phyloP scores from a whole-genome alignment of 1,140 invertebrate genomes.

The Anoplophora glabripennis region DNA sequence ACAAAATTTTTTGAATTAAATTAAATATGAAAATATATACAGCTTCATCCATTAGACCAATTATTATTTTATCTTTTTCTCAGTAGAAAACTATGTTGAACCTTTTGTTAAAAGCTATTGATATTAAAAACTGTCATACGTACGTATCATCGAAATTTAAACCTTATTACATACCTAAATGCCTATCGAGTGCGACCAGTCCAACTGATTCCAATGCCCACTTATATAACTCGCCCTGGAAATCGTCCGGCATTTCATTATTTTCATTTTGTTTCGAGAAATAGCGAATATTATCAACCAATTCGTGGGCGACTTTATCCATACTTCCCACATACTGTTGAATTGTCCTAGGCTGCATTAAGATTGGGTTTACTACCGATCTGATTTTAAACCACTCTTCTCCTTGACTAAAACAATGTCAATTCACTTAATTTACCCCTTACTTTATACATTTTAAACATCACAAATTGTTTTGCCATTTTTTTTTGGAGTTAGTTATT shows the following conservation, averaged over 20 bases:
- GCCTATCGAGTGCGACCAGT: slow-evolving; percentile 63
- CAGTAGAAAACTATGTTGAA: background rate
- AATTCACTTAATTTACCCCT: background rate
- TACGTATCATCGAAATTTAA: too few species aligned
- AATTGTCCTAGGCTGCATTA: slow-evolving; percentile 55
- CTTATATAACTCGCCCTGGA: slow-evolving; percentile 62
- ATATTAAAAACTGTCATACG: background rate
- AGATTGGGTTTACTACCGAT: slow-evolving; percentile 53
- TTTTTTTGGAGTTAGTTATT: too few species aligned
- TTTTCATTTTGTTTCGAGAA: slow-evolving; percentile 52
- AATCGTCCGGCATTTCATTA: slow-evolving; percentile 52
- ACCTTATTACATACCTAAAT: too few species aligned
- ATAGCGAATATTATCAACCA: slow-evolving; percentile 54
- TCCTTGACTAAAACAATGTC: slow-evolving; percentile 50
- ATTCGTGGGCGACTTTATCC: slow-evolving; percentile 51
- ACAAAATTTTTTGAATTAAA: too few species aligned
- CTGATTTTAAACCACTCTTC: slow-evolving; percentile 56
- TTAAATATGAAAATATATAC: too few species aligned
- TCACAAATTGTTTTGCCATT: too few species aligned
- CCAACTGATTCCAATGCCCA: slow-evolving; percentile 69
- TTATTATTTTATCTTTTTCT: background rate
- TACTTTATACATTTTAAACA: too few species aligned
- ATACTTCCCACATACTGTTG: slow-evolving; percentile 52
- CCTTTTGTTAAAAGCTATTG: background rate
- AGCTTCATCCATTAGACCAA: background rate